Base-by-base conservation (phyloP, 2,888 invertebrate species). In the Abrostola tripartita region DNA sequence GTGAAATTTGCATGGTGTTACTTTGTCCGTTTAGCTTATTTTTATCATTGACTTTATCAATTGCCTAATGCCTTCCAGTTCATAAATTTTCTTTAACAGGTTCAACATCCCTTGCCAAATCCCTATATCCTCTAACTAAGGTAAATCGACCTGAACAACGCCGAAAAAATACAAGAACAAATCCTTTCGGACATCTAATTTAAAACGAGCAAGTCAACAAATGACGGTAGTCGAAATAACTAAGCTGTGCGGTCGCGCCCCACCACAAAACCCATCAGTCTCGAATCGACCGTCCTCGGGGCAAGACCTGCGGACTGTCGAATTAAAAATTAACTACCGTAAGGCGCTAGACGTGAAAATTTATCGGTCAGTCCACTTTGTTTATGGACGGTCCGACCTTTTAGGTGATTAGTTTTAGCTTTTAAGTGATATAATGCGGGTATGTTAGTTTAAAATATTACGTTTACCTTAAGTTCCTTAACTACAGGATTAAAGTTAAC, bases 141-240 rank as follows among this genome's bases (percentile, higher is more conserved):
- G 63, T 72, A 72, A 69, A 71, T 58, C 57, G 61, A 59, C 50
- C 61, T 9, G 6, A 66, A 65, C 63, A 56, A 38, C 44, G 37
- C 12, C 70, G 59, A 67, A 77, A 77, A 76, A 63, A 81, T 81
- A 78, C 74, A 84, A 85, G 81, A 80, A 82, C 85, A 82, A 80
- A 81, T 78, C 77, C 69, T 69, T 66, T 77, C 73, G 61, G 79
- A 86, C 86, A 88, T 86, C 90, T 87, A 88, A 91, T 93, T 92
- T 92, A 90, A 91, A 93, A 92, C 87, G 81, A 84, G 79, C 76
- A 79, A 81, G 77, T 72, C 82, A 87, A 93, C 88, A 91, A 93
- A 94, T 93, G 93, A 92, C 89, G 93, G 93, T 93, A 93, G 88
- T 87, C 85, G 77, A 83, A 81, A 87, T 92, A 93, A 94, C 88